Conservation (phyloP, 2,113 vertebrate genomes). For the Notechis scutatus region DNA sequence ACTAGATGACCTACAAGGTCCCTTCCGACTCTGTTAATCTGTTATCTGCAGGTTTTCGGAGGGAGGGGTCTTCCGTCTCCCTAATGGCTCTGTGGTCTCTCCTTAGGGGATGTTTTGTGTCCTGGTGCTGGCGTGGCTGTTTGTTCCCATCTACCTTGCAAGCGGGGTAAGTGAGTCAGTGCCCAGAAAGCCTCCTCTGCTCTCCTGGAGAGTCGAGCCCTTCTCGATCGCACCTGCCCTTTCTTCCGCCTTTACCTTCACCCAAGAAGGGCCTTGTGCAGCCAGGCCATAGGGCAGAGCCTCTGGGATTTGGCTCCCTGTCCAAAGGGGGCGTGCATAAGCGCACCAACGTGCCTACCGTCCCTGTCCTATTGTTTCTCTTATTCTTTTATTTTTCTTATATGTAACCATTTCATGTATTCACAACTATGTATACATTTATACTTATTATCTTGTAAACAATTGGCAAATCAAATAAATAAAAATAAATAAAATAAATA, state of each 20-base stretch:
- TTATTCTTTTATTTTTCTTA: too few relatives aligned
- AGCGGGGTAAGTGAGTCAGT: constrained; percentile 76
- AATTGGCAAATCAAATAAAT: too few relatives aligned
- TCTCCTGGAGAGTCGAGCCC: neutral
- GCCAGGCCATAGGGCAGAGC: neutral
- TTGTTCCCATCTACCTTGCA: constrained; percentile 92
- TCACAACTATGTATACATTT: too few relatives aligned
- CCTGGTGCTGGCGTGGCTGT: constrained; percentile 89
- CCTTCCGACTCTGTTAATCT: neutral
- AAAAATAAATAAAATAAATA: too few relatives aligned
- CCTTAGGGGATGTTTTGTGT: constrained; percentile 86
- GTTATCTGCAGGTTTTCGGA: neutral
- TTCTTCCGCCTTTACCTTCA: neutral
- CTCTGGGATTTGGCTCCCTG: too few relatives aligned
- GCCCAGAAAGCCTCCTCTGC: neutral
- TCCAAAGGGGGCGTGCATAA: too few relatives aligned
- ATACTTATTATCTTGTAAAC: too few relatives aligned
- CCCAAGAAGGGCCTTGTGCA: neutral
- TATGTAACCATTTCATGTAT: too few relatives aligned
- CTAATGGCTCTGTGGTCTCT: neutral
- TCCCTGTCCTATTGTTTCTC: too few relatives aligned
- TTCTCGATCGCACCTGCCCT: too few relatives aligned
- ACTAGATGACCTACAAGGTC: neutral
- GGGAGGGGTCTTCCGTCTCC: accelerated
- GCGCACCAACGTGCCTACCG: too few relatives aligned